Percentiles rank a stretch among this genome's conserved stretches.
These are phyloP conservation scores for Cossypha caffra DNA, from an alignment of 2,797 vertebrate species.

Conservation along the genomic window DNA sequence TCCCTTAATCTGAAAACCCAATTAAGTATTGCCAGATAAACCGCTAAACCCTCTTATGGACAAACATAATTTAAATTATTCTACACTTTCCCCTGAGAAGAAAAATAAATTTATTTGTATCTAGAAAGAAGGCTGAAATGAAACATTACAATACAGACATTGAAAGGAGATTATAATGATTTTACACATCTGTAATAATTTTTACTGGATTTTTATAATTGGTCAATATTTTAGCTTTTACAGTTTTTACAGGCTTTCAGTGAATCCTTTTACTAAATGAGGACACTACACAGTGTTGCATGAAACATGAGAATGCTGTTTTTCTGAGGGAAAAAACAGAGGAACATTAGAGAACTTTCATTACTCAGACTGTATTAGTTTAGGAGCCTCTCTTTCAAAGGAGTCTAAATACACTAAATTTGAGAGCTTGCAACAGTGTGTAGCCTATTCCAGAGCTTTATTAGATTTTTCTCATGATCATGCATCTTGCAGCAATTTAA, in stretches of 20 bases:
- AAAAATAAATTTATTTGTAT: neutral
- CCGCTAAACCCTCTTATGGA: neutral
- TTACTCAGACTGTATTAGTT: neutral
- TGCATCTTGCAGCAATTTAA: neutral
- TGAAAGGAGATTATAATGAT: neutral
- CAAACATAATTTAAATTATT: neutral
- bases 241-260: neutral
- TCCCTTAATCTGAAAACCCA: slow-evolving; percentile 39
- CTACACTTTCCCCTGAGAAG: neutral
- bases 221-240: neutral
- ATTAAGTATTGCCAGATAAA: slow-evolving; percentile 22
- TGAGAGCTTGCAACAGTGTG: neutral
- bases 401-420: neutral
- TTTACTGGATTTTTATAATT: neutral
- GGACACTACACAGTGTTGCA: neutral
- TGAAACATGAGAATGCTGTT: neutral
- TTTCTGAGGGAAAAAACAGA: neutral
- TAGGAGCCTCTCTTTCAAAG: neutral
- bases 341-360: neutral
- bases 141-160: neutral
- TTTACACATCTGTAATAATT: neutral
- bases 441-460: neutral
- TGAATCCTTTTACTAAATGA: neutral
- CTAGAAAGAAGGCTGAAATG: neutral
- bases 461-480: neutral